These are phyloP conservation scores for Benthosema pterotum DNA, from an alignment of 2,797 vertebrate genomes.

Conservation along the genomic window DNA sequence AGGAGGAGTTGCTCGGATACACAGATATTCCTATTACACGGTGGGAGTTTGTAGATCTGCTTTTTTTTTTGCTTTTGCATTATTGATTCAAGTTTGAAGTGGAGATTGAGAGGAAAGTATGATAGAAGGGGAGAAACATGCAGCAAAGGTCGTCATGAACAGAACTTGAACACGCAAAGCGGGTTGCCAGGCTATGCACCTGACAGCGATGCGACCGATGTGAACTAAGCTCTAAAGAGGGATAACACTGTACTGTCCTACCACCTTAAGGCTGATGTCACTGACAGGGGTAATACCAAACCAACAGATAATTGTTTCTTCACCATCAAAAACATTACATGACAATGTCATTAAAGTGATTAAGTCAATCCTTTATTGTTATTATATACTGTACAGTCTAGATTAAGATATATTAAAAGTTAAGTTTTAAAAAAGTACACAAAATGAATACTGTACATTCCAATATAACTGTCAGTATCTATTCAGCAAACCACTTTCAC, in stretches of 20 bases:
- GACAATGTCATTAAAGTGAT: constrained; percentile 18
- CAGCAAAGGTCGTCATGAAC: too few species aligned
- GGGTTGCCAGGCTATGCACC: too few species aligned
- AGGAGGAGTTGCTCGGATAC: too few species aligned
- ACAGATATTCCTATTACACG: too few species aligned
- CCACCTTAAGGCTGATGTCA: background rate
- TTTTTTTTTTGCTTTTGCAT: too few species aligned
- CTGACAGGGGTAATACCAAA: background rate
- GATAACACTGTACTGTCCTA: background rate
- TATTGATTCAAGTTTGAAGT: too few species aligned
- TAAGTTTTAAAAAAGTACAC: constrained; percentile 42
- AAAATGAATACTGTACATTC: constrained; percentile 41
- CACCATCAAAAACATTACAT: constrained; percentile 1
- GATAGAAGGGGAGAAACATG: too few species aligned
- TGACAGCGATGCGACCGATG: too few species aligned
- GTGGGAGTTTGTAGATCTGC: too few species aligned
- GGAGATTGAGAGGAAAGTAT: too few species aligned
- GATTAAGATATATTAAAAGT: constrained; percentile 48
- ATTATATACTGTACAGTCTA: constrained; percentile 56
- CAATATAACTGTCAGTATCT: constrained; percentile 30
- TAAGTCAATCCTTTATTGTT: constrained; percentile 51
- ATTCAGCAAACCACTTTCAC: constrained; percentile 33
- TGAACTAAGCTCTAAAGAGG: too few species aligned
- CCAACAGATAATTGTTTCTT: background rate
- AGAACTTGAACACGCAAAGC: too few species aligned